Base-by-base conservation (phyloP, 2,113 vertebrate genomes). In the Silurus meridionalis region DNA sequence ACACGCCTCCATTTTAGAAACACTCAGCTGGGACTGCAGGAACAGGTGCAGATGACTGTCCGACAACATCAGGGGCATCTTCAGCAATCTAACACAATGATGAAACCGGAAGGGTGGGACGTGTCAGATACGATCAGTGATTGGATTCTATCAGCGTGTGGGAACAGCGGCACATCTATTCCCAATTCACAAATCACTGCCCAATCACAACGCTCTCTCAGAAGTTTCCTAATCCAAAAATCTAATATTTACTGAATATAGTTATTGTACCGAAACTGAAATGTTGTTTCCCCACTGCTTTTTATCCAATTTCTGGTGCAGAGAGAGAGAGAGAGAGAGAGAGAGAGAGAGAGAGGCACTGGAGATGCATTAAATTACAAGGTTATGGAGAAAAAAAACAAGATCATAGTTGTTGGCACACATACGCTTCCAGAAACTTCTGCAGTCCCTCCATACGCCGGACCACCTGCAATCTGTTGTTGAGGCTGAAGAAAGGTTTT, bases 21-120 rank as follows among this genome's bases (percentile, higher is more conserved):
- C 91, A 87, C 92, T 95, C 13, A 99, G 95, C 28, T 97, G 95
- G 3, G 97, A 98, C 94, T 99, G 98, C 89, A 99, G 90, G 92
- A 99, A 99, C 91, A 99, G 96, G 91, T 99, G 98, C 87, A 99
- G 96, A 28, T 96, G 94, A 83, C 98, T 99, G 86, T 99, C 98
- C 0, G 98, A 99, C 9, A 99, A 95, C 92, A 99, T 8, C 46
- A 99, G 90, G 0, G 94, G 92, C 0, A 92, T 93, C 52, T 96
- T 94, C 23, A 98, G 87, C 78, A 99, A 94, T 87, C 97, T 99
- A 75, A 58, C 83, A 19, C 14, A 71, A 46, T 17, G 9, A 21
- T 0, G 5, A 50, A 52, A 37, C 28, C 28, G 2, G 28, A 37
- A 5, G 9, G 1, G 37, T 37, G 37, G 37, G 37, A 37, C 37